Evolutionary conservation across 2,888 invertebrate genomes (phyloP), one percentile per base, ranked within the genome.

Genomic region (Lycaena phlaeas): DNA sequence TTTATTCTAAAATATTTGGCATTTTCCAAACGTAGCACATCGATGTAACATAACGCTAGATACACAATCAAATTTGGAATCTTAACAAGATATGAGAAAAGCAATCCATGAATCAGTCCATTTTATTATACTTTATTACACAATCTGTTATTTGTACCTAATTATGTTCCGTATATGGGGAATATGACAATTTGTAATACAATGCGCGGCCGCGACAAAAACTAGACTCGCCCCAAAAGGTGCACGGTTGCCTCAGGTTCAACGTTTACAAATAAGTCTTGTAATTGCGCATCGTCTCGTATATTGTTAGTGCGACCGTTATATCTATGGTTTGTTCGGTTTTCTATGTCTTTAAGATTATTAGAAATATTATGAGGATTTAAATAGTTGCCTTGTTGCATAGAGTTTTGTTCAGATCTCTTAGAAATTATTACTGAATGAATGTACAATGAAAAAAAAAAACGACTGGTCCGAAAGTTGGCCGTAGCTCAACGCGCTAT

Each of bases 111-210:
- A 34, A 34, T 22, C 34, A 34, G 22, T 1, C 18, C 41, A 40
- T 25, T 37, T 22, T 37, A 18, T 26, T 36, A 18, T 18, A 11
- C 22, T 18, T 34, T 12, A 34, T 22, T 11, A 3, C 5, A 29
- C 12, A 30, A 27, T 46, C 29, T 18, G 40, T 42, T 42, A 43
- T 44, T 47, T 39, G 44, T 48, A 49, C 44, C 47, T 51, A 55
- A 57, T 58, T 53, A 56, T 52, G 42, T 43, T 36, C 42, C 45
- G 41, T 56, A 54, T 28, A 53, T 42, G 57, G 55, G 45, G 52
- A 54, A 57, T 75, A 76, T 76, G 73, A 76, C 72, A 78, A 79
- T 77, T 79, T 77, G 79, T 76, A 71, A 75, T 76, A 77, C 77
- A 78, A 76, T 75, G 64, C 57, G 34, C 5, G 11, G 14, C 14